Evolutionary conservation across 2,113 vertebrate genomes (phyloP), one percentile per base, ranked within the genome.

Genomic region (Leptodactylus fuscus): DNA sequence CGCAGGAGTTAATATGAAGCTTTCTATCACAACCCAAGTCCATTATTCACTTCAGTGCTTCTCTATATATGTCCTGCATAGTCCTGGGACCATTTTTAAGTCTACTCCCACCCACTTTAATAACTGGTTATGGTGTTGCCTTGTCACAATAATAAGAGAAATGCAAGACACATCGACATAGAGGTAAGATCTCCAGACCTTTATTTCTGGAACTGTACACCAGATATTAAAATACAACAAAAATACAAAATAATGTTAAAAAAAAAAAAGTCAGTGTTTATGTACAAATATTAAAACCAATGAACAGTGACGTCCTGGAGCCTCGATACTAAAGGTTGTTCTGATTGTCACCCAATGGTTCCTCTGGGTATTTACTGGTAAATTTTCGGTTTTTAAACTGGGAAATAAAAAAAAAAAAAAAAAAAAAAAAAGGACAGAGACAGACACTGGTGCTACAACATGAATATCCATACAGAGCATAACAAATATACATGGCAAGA

Each of bases 131-230:
- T n/a, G n/a, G n/a, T n/a, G n/a, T n/a, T n/a, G n/a, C n/a, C n/a
- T n/a, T n/a, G n/a, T n/a, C n/a, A n/a, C n/a, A n/a, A n/a, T n/a
- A n/a, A n/a, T n/a, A n/a, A 44, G 34, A 82, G 46, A 70, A 85
- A 77, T 41, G 13, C 41, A 48, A 20, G 3, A 70, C 27, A 44
- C 34, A 36, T 13, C 13, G 46, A 69, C 75, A 85, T 34, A 27
- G 89, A 88, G 90, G 87, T 92, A 94, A 93, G 94, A 91, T 96
- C 96, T 97, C 97, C 98, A 99, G 97, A 97, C 92, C 91, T 97
- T 99, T 99, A 98, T 98, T 99, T 97, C 97, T 98, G 97, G 98
- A 98, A 94, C 93, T 98, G 95, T 97, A 98, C 96, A 98, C 94
- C 96, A 97, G 96, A 95, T 98, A 98, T 96, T 98, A 97, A 99